phyloP scores from a whole-genome alignment of 2,888 invertebrate genomes.

The Ormyrus thymus region DNA sequence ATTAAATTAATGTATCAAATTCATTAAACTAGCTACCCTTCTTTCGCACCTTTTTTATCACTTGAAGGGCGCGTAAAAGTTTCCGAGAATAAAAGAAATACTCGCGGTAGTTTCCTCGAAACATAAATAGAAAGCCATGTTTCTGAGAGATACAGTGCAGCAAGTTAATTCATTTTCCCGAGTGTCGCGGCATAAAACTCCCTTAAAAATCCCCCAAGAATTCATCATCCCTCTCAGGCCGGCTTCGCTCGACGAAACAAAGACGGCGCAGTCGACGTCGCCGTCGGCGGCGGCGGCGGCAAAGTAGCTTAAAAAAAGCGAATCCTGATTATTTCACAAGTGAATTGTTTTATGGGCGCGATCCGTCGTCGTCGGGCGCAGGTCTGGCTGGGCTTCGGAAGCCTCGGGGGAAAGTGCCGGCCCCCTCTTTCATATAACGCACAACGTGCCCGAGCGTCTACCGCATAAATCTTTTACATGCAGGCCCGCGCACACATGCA shows the following conservation, averaged over 20 bases:
- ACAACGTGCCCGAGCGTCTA: slow-evolving; percentile 32
- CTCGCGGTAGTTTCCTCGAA: no score
- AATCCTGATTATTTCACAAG: slow-evolving; percentile 49
- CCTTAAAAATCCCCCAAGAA: slow-evolving; percentile 1
- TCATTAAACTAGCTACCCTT: no score
- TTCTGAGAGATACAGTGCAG: background rate
- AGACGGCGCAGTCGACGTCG: background rate
- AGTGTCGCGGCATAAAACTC: background rate
- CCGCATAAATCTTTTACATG: slow-evolving; percentile 49
- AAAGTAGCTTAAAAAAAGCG: slow-evolving; percentile 7
- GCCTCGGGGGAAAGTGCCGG: slow-evolving; percentile 30
- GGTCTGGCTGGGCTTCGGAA: slow-evolving; percentile 10
- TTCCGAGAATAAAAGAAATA: no score
- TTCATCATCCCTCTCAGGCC: background rate
- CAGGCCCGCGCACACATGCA: slow-evolving; percentile 4
- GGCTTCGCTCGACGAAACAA: background rate
- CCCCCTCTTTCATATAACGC: slow-evolving; percentile 29
- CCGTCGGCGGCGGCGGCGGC: background rate
- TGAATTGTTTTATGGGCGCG: slow-evolving; percentile 39
- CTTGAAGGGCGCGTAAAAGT: no score
- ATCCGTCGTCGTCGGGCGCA: slow-evolving; percentile 25
- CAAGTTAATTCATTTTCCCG: background rate
- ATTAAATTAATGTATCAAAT: no score
- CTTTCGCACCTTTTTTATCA: no score
- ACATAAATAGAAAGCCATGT: background rate